Percentiles rank a stretch among this genome's conserved stretches.
These are phyloP conservation scores for Abrostola triplasia DNA, from an alignment of 2,888 invertebrate species.

Conservation along the genomic window DNA sequence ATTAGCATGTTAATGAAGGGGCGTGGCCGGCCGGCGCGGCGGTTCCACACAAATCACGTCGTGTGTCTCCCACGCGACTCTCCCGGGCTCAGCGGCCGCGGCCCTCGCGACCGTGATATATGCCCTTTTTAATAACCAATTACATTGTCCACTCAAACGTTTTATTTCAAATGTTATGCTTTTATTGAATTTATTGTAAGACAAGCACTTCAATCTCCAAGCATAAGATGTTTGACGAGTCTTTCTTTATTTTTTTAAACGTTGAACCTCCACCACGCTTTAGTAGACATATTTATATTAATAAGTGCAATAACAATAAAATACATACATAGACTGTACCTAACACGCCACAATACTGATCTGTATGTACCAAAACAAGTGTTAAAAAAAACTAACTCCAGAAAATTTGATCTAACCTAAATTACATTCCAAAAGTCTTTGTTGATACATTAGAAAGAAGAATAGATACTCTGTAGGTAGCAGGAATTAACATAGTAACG, in stretches of 20 bases:
- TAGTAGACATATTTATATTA: too few species aligned
- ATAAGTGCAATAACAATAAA: too few species aligned
- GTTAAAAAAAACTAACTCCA: conserved; percentile 19
- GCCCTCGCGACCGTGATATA: conserved; percentile 73
- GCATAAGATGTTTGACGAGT: too few species aligned
- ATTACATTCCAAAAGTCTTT: conserved; percentile 47
- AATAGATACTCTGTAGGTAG: conserved; percentile 66
- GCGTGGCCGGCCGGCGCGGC: conserved; percentile 64
- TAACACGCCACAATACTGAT: not conserved
- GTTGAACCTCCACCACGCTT: too few species aligned
- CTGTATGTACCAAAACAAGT: not conserved
- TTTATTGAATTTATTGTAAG: conserved; percentile 22
- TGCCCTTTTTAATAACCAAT: conserved; percentile 85
- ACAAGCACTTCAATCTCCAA: not conserved
- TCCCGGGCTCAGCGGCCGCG: conserved; percentile 42
- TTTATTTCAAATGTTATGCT: conserved; percentile 40
- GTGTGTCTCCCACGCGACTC: conserved; percentile 70
- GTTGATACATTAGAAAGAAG: conserved; percentile 61
- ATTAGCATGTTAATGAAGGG: conserved; percentile 87
- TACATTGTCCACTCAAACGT: conserved; percentile 72
- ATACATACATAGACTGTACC: too few species aligned
- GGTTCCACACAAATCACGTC: conserved; percentile 76
- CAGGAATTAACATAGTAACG: conserved; percentile 85
- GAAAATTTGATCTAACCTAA: conserved; percentile 29
- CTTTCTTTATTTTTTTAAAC: too few species aligned